phyloP scores from a whole-genome alignment of 2,797 vertebrate genomes.

The Pseudochirops corinnae region DNA sequence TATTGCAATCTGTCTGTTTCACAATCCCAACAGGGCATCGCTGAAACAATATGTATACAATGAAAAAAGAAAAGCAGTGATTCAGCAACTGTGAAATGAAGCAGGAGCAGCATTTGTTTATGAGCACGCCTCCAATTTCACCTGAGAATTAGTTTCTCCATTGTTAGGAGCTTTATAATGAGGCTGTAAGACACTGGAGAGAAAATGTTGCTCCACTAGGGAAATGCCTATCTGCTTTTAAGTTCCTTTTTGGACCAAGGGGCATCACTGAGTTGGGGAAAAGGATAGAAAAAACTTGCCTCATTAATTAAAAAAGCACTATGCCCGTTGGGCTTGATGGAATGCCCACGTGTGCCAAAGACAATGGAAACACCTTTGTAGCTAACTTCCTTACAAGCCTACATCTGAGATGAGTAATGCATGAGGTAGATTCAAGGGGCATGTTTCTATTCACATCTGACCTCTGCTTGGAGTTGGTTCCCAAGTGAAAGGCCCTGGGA shows the following conservation, averaged over 20 bases:
- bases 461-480: slow-evolving; percentile 5
- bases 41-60: slow-evolving; percentile 61
- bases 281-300: slow-evolving; percentile 29
- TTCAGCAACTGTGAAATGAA: slow-evolving; percentile 56
- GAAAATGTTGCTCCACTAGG: slow-evolving; percentile 28
- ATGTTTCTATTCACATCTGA: slow-evolving; percentile 17
- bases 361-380: slow-evolving; percentile 31
- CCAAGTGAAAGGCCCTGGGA: background rate
- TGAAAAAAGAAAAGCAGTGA: slow-evolving; percentile 49
- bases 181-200: slow-evolving; percentile 3
- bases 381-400: slow-evolving; percentile 49
- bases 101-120: slow-evolving; percentile 41
- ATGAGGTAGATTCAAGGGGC: background rate
- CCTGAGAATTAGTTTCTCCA: slow-evolving; percentile 39
- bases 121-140: slow-evolving; percentile 31
- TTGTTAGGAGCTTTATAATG: slow-evolving; percentile 9
- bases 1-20: slow-evolving; percentile 73
- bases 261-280: slow-evolving; percentile 13
- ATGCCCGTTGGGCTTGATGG: slow-evolving; percentile 47
- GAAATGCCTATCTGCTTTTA: background rate
- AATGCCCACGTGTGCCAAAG: slow-evolving; percentile 51
- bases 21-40: slow-evolving; percentile 73
- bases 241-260: background rate
- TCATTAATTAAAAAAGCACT: slow-evolving; percentile 51
- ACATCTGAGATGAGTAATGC: slow-evolving; percentile 22